Evolutionary conservation across 2,797 vertebrate species (phyloP), one percentile per base, ranked within the genome.

Genomic region (Neopelma chrysocephalum): DNA sequence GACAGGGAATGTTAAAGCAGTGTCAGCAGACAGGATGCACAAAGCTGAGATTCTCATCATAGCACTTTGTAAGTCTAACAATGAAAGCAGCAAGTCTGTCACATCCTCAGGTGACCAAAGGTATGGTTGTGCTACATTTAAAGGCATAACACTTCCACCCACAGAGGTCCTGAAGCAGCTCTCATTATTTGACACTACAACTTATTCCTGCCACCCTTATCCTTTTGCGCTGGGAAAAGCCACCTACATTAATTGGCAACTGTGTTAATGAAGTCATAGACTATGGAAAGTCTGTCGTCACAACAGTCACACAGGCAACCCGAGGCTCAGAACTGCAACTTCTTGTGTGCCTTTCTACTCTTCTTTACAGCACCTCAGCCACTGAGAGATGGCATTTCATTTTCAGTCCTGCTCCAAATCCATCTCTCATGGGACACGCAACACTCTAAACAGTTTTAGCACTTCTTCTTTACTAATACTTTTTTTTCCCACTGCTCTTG

Each of bases 271-370:
- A 92, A 70, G 66, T 31, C 61, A 65, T 1, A 75, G n/a, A 38
- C 32, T 50, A 27, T 12, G 15, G 20, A 54, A 90, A 66, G 29
- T 22, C 38, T 71, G 62, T 58, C 71, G 32, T 11, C 1, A 1
- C 42, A 90, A n/a, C 32, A 68, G 25, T 27, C 58, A 77, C 71
- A 31, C 4, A 56, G 47, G 62, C 53, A 83, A 42, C 22, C 7
- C 48, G 1, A 2, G 32, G 47, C 36, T 76, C 15, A 32, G 72
- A 62, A 38, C 0, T 0, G 23, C 12, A 70, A 54, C 10, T 71
- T 64, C 22, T 29, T 4, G 3, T 11, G 9, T 22, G 26, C 22
- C 43, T 65, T 66, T 53, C 43, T 45, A 31, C 29, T 45, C 23
- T 45, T 71, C 45, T 82, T 65, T 48, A 58, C 11, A 62, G 42